Conservation (phyloP, 2,797 vertebrate species). For the Pseudochaenichthys georgianus region DNA sequence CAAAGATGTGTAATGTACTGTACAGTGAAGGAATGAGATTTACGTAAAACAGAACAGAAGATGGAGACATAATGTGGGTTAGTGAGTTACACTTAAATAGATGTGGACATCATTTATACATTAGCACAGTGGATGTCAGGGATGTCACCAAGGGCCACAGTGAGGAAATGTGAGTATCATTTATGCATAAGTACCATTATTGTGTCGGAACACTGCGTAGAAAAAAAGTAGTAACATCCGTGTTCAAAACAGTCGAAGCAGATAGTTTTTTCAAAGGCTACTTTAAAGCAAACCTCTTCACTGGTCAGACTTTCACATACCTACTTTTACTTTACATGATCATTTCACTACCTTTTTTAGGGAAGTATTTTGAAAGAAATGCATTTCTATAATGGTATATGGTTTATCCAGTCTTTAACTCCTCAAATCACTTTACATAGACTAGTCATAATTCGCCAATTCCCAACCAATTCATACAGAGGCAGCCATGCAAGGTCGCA, state of each 20-base stretch:
- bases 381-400: too few relatives aligned
- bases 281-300: slow-evolving; percentile 14
- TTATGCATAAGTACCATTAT: slow-evolving; percentile 76
- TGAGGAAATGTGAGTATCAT: slow-evolving; percentile 77
- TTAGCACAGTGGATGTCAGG: slow-evolving; percentile 61
- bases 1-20: slow-evolving; percentile 28
- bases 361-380: too few relatives aligned
- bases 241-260: slow-evolving; percentile 38
- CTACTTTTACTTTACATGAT: background rate
- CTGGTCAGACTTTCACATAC: background rate
- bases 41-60: slow-evolving; percentile 30
- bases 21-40: slow-evolving; percentile 44
- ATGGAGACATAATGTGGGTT: slow-evolving; percentile 36
- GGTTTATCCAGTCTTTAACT: too few relatives aligned
- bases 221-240: slow-evolving; percentile 48
- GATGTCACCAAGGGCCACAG: slow-evolving; percentile 62
- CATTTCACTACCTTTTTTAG: background rate
- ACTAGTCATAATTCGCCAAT: too few relatives aligned
- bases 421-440: too few relatives aligned
- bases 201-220: slow-evolving; percentile 43
- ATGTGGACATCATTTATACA: slow-evolving; percentile 77
- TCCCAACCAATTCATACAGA: too few relatives aligned
- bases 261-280: background rate
- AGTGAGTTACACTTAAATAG: slow-evolving; percentile 60
- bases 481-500: too few relatives aligned